These are phyloP conservation scores for Mirounga angustirostris DNA, from an alignment of 2,113 vertebrate species.

Conservation along the genomic window DNA sequence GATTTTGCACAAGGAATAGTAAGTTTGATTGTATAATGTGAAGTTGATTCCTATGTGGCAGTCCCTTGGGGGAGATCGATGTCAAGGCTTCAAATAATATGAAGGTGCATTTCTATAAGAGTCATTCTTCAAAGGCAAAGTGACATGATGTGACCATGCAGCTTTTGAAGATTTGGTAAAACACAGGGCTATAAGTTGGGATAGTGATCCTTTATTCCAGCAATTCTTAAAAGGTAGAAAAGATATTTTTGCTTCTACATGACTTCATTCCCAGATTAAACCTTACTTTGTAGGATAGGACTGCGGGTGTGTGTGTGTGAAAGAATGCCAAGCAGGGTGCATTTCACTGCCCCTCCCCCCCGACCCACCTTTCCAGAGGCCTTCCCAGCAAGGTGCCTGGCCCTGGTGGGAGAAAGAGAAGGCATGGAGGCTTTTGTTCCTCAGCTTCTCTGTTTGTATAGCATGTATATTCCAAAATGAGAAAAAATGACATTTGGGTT, in stretches of 20 bases:
- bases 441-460: not conserved
- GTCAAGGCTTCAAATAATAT: not conserved
- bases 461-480: not conserved
- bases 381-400: not conserved
- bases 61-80: not conserved
- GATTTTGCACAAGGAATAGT: conserved; percentile 15
- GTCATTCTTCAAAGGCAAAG: not conserved
- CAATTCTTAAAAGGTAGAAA: not conserved
- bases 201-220: not conserved
- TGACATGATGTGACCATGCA: not conserved
- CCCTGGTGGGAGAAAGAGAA: not conserved
- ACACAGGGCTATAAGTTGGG: not conserved
- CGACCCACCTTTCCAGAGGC: not conserved
- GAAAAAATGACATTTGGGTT: not conserved
- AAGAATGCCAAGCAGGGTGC: not conserved
- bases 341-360: accelerated
- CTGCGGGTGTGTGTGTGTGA: not conserved
- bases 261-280: not conserved
- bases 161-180: not conserved
- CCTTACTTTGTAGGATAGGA: not conserved
- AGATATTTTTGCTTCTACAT: not conserved
- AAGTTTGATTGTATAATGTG: not conserved
- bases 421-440: not conserved
- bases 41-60: not conserved
- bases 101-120: not conserved